These are phyloP conservation scores for Amorpha juglandis DNA, from an alignment of 2,888 invertebrate genomes.

Conservation along the genomic window DNA sequence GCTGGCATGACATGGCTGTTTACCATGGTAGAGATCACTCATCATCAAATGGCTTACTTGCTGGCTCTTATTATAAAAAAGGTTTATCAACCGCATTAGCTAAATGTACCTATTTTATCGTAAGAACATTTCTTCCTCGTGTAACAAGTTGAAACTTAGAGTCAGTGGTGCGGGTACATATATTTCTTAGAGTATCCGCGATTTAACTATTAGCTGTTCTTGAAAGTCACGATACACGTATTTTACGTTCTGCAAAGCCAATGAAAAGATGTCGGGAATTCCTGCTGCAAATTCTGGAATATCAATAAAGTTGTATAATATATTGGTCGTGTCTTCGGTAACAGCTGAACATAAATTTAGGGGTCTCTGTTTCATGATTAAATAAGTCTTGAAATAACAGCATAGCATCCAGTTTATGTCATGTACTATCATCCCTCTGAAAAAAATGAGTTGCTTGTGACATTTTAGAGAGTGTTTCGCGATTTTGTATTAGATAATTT, in stretches of 20 bases:
- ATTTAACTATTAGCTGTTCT: conserved; percentile 1
- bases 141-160: no score
- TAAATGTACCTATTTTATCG: no score
- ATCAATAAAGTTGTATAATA: background rate
- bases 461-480: background rate
- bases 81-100: no score
- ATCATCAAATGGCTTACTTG: no score
- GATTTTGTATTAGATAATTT: background rate
- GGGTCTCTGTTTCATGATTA: background rate
- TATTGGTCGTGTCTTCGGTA: background rate
- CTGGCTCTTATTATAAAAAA: no score
- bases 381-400: background rate
- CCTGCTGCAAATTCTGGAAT: background rate
- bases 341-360: background rate
- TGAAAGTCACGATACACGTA: conserved; percentile 33
- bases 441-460: no score
- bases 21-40: no score
- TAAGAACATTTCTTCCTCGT: no score
- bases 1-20: no score
- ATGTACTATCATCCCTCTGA: no score
- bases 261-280: background rate
- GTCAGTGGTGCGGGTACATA: no score
- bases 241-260: conserved; percentile 2
- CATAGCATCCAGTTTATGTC: background rate
- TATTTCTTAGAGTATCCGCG: background rate